These are phyloP conservation scores for Orthosia cruda DNA, from an alignment of 2,888 invertebrate species.

Conservation along the genomic window DNA sequence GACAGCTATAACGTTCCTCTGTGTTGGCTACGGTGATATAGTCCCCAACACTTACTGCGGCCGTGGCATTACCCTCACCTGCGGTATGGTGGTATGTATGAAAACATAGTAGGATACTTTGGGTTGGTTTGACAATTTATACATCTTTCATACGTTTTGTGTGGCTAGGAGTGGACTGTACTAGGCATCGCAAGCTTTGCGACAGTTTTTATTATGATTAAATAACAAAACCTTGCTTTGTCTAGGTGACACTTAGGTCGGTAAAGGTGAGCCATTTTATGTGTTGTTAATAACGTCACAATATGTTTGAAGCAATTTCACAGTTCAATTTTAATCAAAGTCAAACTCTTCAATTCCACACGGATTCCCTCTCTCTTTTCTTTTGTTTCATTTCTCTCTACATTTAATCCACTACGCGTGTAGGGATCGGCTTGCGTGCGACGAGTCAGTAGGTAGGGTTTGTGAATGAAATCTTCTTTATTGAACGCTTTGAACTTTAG, in stretches of 20 bases:
- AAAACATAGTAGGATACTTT: slow-evolving; percentile 83
- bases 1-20: slow-evolving; percentile 99
- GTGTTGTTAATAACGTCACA: slow-evolving; percentile 81
- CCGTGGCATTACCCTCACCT: slow-evolving; percentile 99
- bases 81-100: slow-evolving; percentile 99
- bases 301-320: slow-evolving; percentile 81
- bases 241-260: slow-evolving; percentile 81
- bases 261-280: slow-evolving; percentile 92
- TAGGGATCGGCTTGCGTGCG: slow-evolving; percentile 70
- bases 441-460: slow-evolving; percentile 74
- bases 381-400: slow-evolving; percentile 78
- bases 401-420: slow-evolving; percentile 63
- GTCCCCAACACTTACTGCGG: slow-evolving; percentile 99
- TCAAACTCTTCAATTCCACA: slow-evolving; percentile 89
- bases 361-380: slow-evolving; percentile 72
- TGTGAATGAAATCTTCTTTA: slow-evolving; percentile 71
- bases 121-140: slow-evolving; percentile 78
- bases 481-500: slow-evolving; percentile 68
- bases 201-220: slow-evolving; percentile 24
- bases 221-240: slow-evolving; percentile 79
- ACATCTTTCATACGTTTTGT: slow-evolving; percentile 70
- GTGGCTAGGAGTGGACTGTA: slow-evolving; percentile 68
- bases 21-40: slow-evolving; percentile 99
- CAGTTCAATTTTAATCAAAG: slow-evolving; percentile 84
- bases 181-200: slow-evolving; percentile 83